Evolutionary conservation across 1,140 invertebrate species (phyloP).

Genomic region (Macrosteles quadrilineatus): DNA sequence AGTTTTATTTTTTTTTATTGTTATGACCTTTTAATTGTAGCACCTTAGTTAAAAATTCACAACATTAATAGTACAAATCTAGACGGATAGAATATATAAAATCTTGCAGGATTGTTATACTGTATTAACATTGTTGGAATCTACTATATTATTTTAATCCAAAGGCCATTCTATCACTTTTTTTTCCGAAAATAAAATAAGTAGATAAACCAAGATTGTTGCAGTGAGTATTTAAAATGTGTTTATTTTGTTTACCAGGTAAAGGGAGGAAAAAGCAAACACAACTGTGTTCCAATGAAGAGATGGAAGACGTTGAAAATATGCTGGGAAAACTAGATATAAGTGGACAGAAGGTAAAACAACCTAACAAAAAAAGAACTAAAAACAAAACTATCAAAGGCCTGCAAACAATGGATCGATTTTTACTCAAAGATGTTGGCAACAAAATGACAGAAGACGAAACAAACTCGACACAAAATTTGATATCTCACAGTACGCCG

Average conservation of each 20-base stretch:
- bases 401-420: constrained; percentile 31
- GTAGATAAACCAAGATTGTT: too few species aligned
- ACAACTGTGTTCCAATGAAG: background rate
- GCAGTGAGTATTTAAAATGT: too few species aligned
- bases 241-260: constrained; percentile 8
- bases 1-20: too few species aligned
- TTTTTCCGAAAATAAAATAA: too few species aligned
- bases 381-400: constrained; percentile 28
- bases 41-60: too few species aligned
- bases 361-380: constrained; percentile 29
- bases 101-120: too few species aligned
- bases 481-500: constrained; percentile 7
- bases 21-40: too few species aligned
- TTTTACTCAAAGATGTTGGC: constrained; percentile 11
- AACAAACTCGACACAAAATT: background rate
- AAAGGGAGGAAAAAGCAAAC: constrained; percentile 21
- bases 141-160: too few species aligned
- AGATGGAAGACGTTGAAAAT: constrained; percentile 5
- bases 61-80: too few species aligned
- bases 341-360: constrained; percentile 22
- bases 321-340: constrained; percentile 15
- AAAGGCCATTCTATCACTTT: too few species aligned
- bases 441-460: background rate
- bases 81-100: too few species aligned
- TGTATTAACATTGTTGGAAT: too few species aligned